Evolutionary conservation across 2,888 invertebrate genomes (phyloP).

Genomic region (Phyllotreta striolata): DNA sequence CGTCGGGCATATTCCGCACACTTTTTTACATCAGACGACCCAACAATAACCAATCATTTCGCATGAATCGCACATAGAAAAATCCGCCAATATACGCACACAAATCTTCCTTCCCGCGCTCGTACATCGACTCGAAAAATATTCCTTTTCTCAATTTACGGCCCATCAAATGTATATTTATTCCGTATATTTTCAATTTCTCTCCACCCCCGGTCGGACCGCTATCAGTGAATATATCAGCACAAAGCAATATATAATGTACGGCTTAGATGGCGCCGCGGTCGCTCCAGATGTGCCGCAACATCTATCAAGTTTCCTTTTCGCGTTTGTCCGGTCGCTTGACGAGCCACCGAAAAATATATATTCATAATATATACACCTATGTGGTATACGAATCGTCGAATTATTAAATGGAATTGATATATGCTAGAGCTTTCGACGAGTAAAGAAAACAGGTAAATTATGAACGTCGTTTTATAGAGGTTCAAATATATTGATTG

Average conservation of each 20-base stretch:
- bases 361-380: too few species aligned
- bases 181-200: slow-evolving; percentile 55
- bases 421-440: slow-evolving; percentile 22
- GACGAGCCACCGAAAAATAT: slow-evolving; percentile 36
- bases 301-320: slow-evolving; percentile 53
- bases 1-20: too few species aligned
- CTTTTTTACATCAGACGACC: slow-evolving; percentile 5
- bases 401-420: slow-evolving; percentile 42
- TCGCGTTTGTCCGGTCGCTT: slow-evolving; percentile 37
- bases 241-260: slow-evolving; percentile 55
- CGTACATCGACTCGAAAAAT: slow-evolving; percentile 44
- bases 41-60: slow-evolving; percentile 32
- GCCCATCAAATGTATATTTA: slow-evolving; percentile 55
- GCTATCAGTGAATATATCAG: slow-evolving; percentile 53
- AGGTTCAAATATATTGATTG: too few species aligned
- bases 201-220: slow-evolving; percentile 38
- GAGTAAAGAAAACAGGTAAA: too few species aligned
- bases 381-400: slow-evolving; percentile 24
- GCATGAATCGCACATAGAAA: slow-evolving; percentile 23
- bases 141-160: slow-evolving; percentile 54
- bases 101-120: slow-evolving; percentile 26
- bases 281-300: slow-evolving; percentile 51
- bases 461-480: too few species aligned
- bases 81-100: slow-evolving; percentile 22
- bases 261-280: slow-evolving; percentile 50